A percentile compares a stretch with the other conserved stretches of the same genome.
These are phyloP conservation scores for Sebastes goodei DNA, from an alignment of 2,797 vertebrate species.

Conservation along the genomic window DNA sequence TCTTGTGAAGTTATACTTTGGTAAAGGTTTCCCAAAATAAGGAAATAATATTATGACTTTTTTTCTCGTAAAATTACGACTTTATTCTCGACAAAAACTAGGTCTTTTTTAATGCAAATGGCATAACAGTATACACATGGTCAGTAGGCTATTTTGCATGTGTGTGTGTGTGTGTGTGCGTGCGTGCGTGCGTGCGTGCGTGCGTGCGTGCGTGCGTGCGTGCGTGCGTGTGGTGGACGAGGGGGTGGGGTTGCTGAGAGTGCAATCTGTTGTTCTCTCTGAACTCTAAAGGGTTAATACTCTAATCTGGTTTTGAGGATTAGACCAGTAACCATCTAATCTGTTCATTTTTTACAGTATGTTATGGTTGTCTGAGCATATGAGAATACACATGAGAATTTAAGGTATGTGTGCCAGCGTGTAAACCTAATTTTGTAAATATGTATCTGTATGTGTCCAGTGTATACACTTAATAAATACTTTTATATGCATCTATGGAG, in stretches of 20 bases:
- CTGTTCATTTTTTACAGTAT: slow-evolving; percentile 29
- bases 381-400: not conserved
- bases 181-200: too few relatives aligned
- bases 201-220: not conserved
- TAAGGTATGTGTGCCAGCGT: not conserved
- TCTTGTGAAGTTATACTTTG: too few relatives aligned
- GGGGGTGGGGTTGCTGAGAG: not conserved
- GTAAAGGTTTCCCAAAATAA: too few relatives aligned
- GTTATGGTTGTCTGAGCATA: not conserved
- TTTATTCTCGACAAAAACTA: not conserved
- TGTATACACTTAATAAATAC: not conserved
- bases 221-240: not conserved
- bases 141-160: not conserved
- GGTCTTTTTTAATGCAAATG: not conserved
- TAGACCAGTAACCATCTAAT: slow-evolving; percentile 38
- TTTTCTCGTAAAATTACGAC: too few relatives aligned
- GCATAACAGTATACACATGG: not conserved
- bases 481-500: not conserved
- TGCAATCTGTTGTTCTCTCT: slow-evolving; percentile 47
- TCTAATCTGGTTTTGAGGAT: slow-evolving; percentile 60
- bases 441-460: not conserved
- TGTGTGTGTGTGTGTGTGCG: not conserved
- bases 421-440: not conserved
- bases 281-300: slow-evolving; percentile 57
- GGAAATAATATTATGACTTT: too few relatives aligned